Percentiles rank a stretch among this genome's conserved stretches.
These are phyloP conservation scores for Pitangus sulphuratus DNA, from an alignment of 2,797 vertebrate species.

Conservation along the genomic window DNA sequence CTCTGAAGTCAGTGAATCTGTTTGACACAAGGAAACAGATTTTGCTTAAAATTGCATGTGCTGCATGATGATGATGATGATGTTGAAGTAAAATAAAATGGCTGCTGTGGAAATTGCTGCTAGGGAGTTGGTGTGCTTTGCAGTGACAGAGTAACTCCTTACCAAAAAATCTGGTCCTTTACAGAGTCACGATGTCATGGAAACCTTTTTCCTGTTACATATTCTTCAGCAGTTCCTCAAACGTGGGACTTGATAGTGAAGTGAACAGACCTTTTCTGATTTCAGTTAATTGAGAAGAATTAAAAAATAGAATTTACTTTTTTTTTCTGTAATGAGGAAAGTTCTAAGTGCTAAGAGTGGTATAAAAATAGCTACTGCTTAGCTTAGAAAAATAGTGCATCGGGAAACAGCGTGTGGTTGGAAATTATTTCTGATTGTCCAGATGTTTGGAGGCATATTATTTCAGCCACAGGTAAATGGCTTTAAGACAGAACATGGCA, in stretches of 20 bases:
- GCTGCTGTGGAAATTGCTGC: neutral
- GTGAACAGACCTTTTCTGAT: neutral
- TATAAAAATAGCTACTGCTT: neutral
- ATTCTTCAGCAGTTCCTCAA: neutral
- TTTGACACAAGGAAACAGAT: neutral
- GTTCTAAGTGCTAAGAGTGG: neutral
- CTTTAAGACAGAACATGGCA: neutral
- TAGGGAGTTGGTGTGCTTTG: neutral
- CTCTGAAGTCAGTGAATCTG: neutral
- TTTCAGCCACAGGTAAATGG: neutral
- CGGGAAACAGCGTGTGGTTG: neutral
- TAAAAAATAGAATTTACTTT: neutral
- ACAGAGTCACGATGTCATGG: neutral
- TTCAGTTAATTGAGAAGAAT: neutral
- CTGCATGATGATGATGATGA: neutral
- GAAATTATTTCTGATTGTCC: neutral
- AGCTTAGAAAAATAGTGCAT: neutral
- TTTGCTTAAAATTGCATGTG: fast-evolving
- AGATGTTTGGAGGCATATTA: neutral
- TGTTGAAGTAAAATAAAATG: neutral
- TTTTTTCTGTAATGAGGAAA: neutral
- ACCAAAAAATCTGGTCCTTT: neutral
- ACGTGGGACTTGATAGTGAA: neutral
- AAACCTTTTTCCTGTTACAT: neutral
- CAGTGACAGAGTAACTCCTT: neutral